Evolutionary conservation across 2,888 invertebrate genomes (phyloP).

Genomic region (Drosophila mercatorum): DNA sequence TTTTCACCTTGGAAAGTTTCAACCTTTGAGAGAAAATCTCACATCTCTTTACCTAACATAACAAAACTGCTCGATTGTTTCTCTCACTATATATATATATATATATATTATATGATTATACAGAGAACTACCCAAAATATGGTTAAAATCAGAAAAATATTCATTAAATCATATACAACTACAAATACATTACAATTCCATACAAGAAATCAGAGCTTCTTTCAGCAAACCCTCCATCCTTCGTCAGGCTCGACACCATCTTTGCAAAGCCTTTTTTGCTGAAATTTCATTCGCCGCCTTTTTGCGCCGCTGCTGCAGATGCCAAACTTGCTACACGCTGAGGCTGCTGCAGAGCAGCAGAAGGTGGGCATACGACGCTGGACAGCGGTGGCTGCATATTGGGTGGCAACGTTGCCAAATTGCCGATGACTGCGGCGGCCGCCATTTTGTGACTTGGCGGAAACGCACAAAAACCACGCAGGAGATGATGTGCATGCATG

Average conservation of each 20-base stretch:
- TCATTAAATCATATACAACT: neutral
- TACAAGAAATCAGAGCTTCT: neutral
- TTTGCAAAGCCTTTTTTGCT: constrained; percentile 50
- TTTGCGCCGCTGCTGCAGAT: constrained; percentile 28
- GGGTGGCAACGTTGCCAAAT: constrained; percentile 70
- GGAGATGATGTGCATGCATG: constrained; percentile 2
- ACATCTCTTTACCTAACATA: no score
- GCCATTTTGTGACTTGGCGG: constrained; percentile 79
- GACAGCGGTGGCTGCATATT: neutral
- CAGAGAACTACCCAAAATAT: neutral
- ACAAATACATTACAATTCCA: no score
- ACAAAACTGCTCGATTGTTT: neutral
- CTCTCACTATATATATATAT: neutral
- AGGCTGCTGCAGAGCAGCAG: neutral
- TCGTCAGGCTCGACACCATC: neutral
- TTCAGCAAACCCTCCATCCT: no score
- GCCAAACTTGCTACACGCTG: constrained; percentile 43
- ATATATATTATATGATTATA: neutral
- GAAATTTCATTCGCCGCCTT: constrained; percentile 72
- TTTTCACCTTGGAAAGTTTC: neutral
- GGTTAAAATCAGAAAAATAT: neutral
- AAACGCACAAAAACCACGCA: constrained; percentile 44
- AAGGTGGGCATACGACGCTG: neutral
- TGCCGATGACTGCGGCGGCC: constrained; percentile 60
- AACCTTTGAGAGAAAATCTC: neutral